Evolutionary conservation across 2,888 invertebrate genomes (phyloP), one percentile per base, ranked within the genome.

Genomic region (Sussaba pulchella): DNA sequence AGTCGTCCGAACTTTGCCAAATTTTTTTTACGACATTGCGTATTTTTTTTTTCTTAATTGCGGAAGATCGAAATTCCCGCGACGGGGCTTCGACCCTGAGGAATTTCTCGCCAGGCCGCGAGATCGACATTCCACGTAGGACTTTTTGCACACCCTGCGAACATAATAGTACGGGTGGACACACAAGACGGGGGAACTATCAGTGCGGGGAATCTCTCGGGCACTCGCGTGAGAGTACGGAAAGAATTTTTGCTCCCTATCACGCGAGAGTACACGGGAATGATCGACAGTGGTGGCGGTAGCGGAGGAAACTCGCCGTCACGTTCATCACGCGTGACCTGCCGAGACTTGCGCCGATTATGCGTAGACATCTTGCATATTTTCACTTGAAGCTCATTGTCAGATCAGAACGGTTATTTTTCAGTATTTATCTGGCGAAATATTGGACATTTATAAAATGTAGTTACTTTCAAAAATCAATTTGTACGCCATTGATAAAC

Each of bases 231-330:
- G 17, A 45, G 17, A n/a, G 41, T 19, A 36, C 39, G 39, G 69
- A 43, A 69, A 69, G 41, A 69, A 69, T 69, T 69, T 54, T n/a
- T 36, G 17, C 39, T 36, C 59, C 36, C 39, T 31, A 57, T 57
- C 54, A 31, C 54, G 31, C 59, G 59, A 39, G 59, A 59, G 9
- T 59, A 14, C 59, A 19, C 36, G 36, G 36, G 59, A 59, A 59
- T 59, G 36, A 59, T 17, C 59, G 2, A 17, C 39, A 17, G 10
- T 10, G 12, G 19, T 57, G 24, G 52, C 54, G 24, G 14, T 26
- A 54, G 26, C 54, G 26, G 26, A 12, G 14, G 8, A 24, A n/a
- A 26, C 54, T 12, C n/a, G 14, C 52, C 14, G 54, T 12, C 14
- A n/a, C n/a, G 54, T 54, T 54, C 24, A 26, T 54, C 54, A 54